Conservation (phyloP, 1,140 invertebrate species). For the Portunus trituberculatus region DNA sequence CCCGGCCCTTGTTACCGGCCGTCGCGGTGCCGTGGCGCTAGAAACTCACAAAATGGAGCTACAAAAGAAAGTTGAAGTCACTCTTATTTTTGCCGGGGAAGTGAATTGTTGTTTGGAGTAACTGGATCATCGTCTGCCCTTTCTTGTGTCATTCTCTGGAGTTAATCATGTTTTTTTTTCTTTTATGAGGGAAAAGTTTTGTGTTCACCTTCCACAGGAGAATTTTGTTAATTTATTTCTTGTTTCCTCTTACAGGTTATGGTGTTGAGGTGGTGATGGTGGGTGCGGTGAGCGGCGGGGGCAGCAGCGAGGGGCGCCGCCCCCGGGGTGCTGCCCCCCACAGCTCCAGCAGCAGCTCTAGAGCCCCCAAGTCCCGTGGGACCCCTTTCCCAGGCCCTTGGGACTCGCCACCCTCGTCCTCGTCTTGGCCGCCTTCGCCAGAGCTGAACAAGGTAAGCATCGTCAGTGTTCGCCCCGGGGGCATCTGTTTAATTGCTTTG, state of each 20-base stretch:
- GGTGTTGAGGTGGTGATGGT: slow-evolving; percentile 65
- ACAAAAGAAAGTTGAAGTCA: slow-evolving; percentile 2
- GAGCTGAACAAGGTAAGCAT: slow-evolving; percentile 62
- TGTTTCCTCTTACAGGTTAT: slow-evolving; percentile 58
- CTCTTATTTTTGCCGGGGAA: background rate
- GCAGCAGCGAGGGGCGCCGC: slow-evolving; percentile 63
- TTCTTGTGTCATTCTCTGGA: background rate
- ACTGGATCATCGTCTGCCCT: background rate
- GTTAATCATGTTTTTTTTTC: slow-evolving; percentile 23
- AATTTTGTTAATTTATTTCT: slow-evolving; percentile 7
- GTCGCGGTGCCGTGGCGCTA: background rate
- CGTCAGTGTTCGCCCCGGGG: background rate
- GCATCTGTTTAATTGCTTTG: background rate
- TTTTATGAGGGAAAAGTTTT: background rate
- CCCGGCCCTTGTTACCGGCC: background rate
- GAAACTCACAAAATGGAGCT: background rate
- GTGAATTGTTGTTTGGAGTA: slow-evolving; percentile 18
- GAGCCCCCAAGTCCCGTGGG: slow-evolving; percentile 23
- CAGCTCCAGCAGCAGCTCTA: slow-evolving; percentile 57
- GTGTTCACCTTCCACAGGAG: background rate
- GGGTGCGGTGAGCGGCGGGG: slow-evolving; percentile 68
- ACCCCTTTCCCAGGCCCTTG: background rate
- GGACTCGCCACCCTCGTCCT: slow-evolving; percentile 7
- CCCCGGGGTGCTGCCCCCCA: slow-evolving; percentile 66
- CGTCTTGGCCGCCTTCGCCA: slow-evolving; percentile 49